A percentile compares a stretch with the other conserved stretches of the same genome.
Evolutionary conservation across 35 echinoderm and acorn worm species (phyloP).

Genomic region (Nesometra sesokonis): DNA sequence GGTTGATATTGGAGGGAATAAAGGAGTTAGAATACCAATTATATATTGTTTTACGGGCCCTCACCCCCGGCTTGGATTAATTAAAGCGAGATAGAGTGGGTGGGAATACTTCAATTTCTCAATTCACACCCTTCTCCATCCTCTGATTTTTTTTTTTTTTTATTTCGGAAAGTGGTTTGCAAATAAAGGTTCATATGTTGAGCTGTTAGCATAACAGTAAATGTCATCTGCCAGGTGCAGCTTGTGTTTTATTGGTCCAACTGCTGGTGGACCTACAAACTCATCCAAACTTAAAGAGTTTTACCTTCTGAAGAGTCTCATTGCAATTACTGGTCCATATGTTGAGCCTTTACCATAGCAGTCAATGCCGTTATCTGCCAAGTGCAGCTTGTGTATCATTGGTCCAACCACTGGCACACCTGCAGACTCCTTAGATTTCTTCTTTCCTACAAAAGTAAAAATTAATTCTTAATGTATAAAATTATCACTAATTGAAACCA

Average conservation of each 20-base stretch:
- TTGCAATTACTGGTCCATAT: conserved; percentile 82
- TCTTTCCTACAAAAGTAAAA: conserved; percentile 33
- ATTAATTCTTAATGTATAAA: too few relatives aligned
- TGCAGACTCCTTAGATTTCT: conserved; percentile 66
- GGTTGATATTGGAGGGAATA: too few relatives aligned
- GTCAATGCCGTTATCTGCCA: conserved; percentile 98
- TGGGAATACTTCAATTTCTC: too few relatives aligned
- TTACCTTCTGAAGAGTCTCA: conserved; percentile 90
- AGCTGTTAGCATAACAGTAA: conserved; percentile 61
- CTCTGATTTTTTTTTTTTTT: too few relatives aligned
- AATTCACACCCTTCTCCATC: too few relatives aligned
- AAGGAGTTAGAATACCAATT: too few relatives aligned
- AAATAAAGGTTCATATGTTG: conserved; percentile 81
- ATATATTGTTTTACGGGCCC: too few relatives aligned
- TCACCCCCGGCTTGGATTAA: too few relatives aligned
- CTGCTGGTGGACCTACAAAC: conserved; percentile 52
- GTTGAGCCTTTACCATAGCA: conserved; percentile 66
- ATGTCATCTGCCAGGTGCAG: conserved; percentile 93
- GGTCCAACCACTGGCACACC: conserved; percentile 65
- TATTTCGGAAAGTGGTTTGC: too few relatives aligned
- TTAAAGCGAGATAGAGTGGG: too few relatives aligned
- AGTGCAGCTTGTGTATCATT: conserved; percentile 74
- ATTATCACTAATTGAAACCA: too few relatives aligned
- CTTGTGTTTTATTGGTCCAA: conserved; percentile 76
- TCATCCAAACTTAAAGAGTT: conserved; percentile 1